These are phyloP conservation scores for Caenorhabditis doughertyi DNA, from an alignment of 2,888 invertebrate genomes.

Conservation along the genomic window DNA sequence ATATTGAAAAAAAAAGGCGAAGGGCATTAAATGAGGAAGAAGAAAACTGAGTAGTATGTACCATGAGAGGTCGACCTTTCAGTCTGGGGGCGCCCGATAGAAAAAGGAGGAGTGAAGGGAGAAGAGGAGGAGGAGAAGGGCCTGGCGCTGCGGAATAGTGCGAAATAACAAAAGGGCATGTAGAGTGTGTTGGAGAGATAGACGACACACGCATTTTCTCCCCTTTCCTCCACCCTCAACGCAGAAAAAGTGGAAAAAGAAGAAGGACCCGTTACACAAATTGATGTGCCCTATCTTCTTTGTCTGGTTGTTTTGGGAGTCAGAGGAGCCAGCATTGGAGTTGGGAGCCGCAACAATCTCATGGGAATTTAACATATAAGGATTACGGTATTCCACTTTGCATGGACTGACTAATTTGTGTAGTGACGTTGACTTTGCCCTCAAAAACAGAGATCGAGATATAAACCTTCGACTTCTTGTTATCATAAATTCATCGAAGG, in stretches of 20 bases:
- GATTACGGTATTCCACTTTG: slow-evolving; percentile 16
- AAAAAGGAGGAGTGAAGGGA: slow-evolving; percentile 8
- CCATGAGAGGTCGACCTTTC: slow-evolving; percentile 46
- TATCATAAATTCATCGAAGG: slow-evolving; percentile 20
- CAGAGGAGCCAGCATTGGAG: neutral
- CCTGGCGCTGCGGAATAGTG: slow-evolving; percentile 35
- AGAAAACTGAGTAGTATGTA: slow-evolving; percentile 30
- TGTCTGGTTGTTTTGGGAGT: slow-evolving; percentile 11
- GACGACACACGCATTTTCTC: slow-evolving; percentile 24
- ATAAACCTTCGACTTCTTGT: slow-evolving; percentile 1
- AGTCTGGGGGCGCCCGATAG: slow-evolving; percentile 35
- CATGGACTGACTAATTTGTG: slow-evolving; percentile 16
- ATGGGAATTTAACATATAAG: neutral
- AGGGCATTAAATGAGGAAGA: slow-evolving; percentile 7
- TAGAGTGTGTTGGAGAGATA: slow-evolving; percentile 58
- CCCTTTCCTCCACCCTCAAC: slow-evolving; percentile 32
- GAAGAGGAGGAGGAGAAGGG: neutral
- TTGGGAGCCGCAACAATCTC: neutral
- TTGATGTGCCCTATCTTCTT: slow-evolving; percentile 41
- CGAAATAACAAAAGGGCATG: slow-evolving; percentile 63
- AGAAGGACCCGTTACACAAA: slow-evolving; percentile 52
- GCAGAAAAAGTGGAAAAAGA: slow-evolving; percentile 20
- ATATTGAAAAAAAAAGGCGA: neutral
- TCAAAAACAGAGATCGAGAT: slow-evolving; percentile 20
- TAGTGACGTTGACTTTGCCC: slow-evolving; percentile 10